phyloP scores from a whole-genome alignment of 2,797 vertebrate species.

The Falco concolor region DNA sequence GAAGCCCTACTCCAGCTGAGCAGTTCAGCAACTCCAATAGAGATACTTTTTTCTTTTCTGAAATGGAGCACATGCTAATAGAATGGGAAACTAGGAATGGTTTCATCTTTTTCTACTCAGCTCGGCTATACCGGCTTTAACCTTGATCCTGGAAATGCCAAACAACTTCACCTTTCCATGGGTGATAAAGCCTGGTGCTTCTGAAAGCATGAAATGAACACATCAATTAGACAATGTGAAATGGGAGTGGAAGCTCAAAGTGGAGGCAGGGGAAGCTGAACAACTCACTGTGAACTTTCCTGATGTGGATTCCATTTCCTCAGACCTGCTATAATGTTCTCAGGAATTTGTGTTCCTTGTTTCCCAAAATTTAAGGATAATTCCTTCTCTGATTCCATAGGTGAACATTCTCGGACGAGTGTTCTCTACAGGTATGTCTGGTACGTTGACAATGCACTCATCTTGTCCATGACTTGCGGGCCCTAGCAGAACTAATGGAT shows the following conservation, averaged over 20 bases:
- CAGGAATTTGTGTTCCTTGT: neutral
- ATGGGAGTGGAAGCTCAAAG: neutral
- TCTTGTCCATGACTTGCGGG: neutral
- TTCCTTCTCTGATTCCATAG: neutral
- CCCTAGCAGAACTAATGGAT: neutral
- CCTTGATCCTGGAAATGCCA: neutral
- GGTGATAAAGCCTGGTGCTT: neutral
- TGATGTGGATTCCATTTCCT: neutral
- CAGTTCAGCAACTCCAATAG: neutral
- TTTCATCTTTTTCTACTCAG: neutral
- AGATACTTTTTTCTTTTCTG: neutral
- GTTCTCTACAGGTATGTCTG: neutral
- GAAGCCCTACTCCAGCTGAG: neutral
- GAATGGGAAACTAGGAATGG: neutral
- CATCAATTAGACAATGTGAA: neutral
- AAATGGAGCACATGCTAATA: neutral
- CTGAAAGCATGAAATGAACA: neutral
- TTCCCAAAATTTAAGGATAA: neutral
- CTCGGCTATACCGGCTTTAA: neutral
- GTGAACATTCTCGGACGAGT: neutral
- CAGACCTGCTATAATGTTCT: neutral
- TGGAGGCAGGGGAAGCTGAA: neutral
- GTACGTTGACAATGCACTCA: neutral
- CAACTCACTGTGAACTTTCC: rapidly evolving
- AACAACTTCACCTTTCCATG: neutral